A percentile compares a stretch with the other conserved stretches of the same genome.
Conservation (phyloP, 2,113 vertebrate genomes). For the Chaetodon auriga region DNA sequence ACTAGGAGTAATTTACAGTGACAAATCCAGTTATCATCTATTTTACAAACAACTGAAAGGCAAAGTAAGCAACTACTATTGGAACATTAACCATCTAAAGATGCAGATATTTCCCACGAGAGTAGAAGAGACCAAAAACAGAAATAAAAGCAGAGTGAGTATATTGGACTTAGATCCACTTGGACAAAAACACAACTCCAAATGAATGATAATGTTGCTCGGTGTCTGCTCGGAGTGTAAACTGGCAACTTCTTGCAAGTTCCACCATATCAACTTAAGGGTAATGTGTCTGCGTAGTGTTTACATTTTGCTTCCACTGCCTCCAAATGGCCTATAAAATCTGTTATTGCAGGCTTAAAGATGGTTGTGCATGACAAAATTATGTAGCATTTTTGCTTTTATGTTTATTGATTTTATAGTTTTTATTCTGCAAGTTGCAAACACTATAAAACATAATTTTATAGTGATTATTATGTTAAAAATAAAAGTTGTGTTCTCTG, state of each 20-base stretch:
- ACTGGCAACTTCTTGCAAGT: neutral
- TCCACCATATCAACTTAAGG: neutral
- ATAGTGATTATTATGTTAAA: neutral
- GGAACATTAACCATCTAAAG: neutral
- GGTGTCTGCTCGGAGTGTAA: neutral
- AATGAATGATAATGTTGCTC: conserved; percentile 1
- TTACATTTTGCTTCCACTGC: neutral
- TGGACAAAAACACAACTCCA: neutral
- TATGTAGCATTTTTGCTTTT: neutral
- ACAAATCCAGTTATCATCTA: neutral
- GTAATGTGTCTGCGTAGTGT: neutral
- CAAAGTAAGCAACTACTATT: neutral
- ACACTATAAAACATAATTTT: neutral
- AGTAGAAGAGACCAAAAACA: neutral
- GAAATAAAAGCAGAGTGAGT: neutral
- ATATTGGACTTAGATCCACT: neutral
- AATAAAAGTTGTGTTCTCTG: neutral
- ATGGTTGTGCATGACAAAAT: neutral
- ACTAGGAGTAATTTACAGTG: neutral
- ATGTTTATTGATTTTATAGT: neutral
- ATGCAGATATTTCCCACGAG: neutral
- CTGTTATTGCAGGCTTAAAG: neutral
- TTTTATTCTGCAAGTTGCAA: neutral
- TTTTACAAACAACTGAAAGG: neutral
- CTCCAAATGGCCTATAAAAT: neutral